Percentiles rank a stretch among this genome's conserved stretches.
Evolutionary conservation across 2,797 vertebrate genomes (phyloP).

Genomic region (Yasuhikotakia modesta): DNA sequence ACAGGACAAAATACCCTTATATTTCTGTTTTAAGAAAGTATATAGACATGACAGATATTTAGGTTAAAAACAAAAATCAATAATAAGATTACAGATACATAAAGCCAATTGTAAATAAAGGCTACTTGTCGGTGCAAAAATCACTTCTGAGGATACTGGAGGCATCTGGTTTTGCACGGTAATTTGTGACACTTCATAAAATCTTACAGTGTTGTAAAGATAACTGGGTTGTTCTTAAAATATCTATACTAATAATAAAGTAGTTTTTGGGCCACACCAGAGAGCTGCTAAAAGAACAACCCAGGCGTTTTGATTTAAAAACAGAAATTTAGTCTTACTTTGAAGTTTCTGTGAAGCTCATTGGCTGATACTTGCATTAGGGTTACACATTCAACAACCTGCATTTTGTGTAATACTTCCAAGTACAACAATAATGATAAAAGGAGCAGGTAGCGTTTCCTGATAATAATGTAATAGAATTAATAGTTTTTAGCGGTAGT

Average conservation of each 20-base stretch:
- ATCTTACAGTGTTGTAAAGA: conserved; percentile 19
- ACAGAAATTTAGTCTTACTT: conserved; percentile 6
- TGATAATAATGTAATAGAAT: conserved; percentile 35
- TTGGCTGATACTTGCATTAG: conserved; percentile 19
- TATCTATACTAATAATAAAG: neutral
- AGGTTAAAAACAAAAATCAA: conserved; percentile 31
- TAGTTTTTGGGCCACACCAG: conserved; percentile 20
- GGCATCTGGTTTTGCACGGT: conserved; percentile 46
- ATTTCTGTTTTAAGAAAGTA: conserved; percentile 11
- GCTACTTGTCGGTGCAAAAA: conserved; percentile 46
- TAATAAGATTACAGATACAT: conserved; percentile 41
- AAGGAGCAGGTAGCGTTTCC: conserved; percentile 40
- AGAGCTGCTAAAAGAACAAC: conserved; percentile 26
- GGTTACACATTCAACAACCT: conserved; percentile 40
- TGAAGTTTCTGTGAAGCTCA: conserved; percentile 4
- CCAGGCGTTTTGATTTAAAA: conserved; percentile 26
- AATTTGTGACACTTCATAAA: conserved; percentile 46
- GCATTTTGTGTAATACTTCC: conserved; percentile 47
- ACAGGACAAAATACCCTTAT: neutral
- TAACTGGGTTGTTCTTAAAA: conserved; percentile 32
- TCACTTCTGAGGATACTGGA: conserved; percentile 34
- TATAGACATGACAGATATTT: conserved; percentile 30
- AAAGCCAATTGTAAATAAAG: conserved; percentile 45
- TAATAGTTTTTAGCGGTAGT: conserved; percentile 38
- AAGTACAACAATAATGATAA: conserved; percentile 38